Evolutionary conservation across 64 coral and sea anemone species (phyloP).

Genomic region (Dendrophyllia cribrosa): DNA sequence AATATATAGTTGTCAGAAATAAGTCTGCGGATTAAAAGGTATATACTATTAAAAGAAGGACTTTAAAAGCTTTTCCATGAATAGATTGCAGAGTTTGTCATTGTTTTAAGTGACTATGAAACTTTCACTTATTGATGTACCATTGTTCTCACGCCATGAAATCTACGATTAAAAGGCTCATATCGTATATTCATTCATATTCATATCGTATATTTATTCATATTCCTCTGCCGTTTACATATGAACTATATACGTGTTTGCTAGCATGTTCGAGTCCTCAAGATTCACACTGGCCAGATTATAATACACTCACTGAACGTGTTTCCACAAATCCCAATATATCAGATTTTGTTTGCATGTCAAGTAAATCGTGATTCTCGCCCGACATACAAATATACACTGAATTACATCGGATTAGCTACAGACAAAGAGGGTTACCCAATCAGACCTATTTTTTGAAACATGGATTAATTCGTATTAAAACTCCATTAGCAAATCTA

Average conservation of each 20-base stretch:
- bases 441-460: neutral
- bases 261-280: neutral
- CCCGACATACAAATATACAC: neutral
- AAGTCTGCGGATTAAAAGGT: no score
- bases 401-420: constrained; percentile 14
- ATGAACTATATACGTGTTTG: neutral
- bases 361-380: neutral
- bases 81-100: no score
- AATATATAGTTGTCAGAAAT: no score
- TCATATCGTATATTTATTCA: no score
- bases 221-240: no score
- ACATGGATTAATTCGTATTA: neutral
- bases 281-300: neutral
- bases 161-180: no score
- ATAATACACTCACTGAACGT: neutral
- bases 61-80: no score
- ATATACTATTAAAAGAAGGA: no score
- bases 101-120: no score
- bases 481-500: neutral
- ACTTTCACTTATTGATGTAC: no score
- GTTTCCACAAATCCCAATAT: neutral
- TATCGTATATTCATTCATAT: no score
- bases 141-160: no score
- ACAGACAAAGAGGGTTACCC: neutral
- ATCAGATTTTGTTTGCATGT: neutral